A percentile compares a stretch with the other conserved stretches of the same genome.
phyloP scores from a whole-genome alignment of 92 coral and sea anemone species.

The Umimayanthus kanabou region DNA sequence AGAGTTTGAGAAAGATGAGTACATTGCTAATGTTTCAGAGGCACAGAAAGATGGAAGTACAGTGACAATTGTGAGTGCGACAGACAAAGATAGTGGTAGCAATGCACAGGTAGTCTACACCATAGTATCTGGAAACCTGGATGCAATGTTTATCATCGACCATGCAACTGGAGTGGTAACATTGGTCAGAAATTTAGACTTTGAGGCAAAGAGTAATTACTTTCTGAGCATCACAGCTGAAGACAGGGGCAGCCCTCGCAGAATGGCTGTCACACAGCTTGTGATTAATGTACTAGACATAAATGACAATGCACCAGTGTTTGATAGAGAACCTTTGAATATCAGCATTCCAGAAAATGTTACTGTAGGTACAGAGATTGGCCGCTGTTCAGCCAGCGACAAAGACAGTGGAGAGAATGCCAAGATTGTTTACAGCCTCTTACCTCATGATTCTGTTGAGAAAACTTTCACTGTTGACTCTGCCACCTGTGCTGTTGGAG shows the following conservation, averaged over 20 bases:
- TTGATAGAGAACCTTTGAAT: slow-evolving; percentile 46
- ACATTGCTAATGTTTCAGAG: slow-evolving; percentile 61
- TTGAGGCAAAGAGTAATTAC: slow-evolving; percentile 69
- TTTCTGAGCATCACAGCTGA: slow-evolving; percentile 77
- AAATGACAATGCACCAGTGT: slow-evolving; percentile 85
- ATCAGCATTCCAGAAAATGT: slow-evolving; percentile 70
- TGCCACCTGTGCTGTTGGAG: slow-evolving; percentile 59
- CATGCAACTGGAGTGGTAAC: slow-evolving; percentile 77
- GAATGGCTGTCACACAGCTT: slow-evolving; percentile 59
- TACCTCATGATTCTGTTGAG: slow-evolving; percentile 60
- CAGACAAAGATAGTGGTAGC: slow-evolving; percentile 80
- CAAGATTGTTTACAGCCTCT: slow-evolving; percentile 65
- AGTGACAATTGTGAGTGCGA: slow-evolving; percentile 68
- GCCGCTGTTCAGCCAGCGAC: slow-evolving; percentile 82
- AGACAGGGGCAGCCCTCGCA: slow-evolving; percentile 77
- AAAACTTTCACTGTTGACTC: slow-evolving; percentile 64
- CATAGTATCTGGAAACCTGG: slow-evolving; percentile 85
- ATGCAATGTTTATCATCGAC: slow-evolving; percentile 76
- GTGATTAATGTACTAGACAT: slow-evolving; percentile 77
- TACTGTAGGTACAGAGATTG: slow-evolving; percentile 62
- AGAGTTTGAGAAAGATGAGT: slow-evolving; percentile 44
- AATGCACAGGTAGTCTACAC: slow-evolving; percentile 80
- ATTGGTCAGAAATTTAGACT: slow-evolving; percentile 73
- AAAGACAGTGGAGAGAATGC: slow-evolving; percentile 82
- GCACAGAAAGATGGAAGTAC: slow-evolving; percentile 52